Percentiles rank a stretch among this genome's conserved stretches.
These are phyloP conservation scores for Ceratosolen fusciceps DNA, from an alignment of 1,140 invertebrate genomes.

Conservation along the genomic window DNA sequence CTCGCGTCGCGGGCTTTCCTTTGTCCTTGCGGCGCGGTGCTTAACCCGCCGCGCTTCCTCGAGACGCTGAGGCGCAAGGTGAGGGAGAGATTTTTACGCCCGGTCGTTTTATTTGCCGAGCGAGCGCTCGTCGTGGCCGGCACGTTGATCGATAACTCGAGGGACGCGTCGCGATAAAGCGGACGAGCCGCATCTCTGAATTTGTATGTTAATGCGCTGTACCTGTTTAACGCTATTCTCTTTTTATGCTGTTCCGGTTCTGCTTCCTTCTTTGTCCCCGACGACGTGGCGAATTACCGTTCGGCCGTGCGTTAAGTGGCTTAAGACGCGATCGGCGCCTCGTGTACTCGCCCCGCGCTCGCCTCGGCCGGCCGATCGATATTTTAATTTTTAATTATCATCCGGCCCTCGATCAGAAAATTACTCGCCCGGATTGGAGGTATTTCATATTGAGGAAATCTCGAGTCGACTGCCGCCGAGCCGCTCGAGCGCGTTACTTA, in stretches of 20 bases:
- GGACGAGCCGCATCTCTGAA: constrained; percentile 30
- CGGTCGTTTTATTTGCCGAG: constrained; percentile 1
- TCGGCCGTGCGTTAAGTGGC: constrained; percentile 20
- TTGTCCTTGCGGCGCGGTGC: too few species aligned
- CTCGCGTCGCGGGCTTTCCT: too few species aligned
- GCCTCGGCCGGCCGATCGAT: background rate
- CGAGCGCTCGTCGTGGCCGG: background rate
- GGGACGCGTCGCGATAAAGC: constrained; percentile 27
- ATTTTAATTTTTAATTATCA: constrained; percentile 21
- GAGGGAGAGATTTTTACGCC: constrained; percentile 56
- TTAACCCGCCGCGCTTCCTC: background rate
- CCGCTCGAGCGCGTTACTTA: background rate
- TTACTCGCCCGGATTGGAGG: background rate
- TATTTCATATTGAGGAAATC: constrained; percentile 9
- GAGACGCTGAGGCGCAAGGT: background rate
- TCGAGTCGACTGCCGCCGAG: background rate
- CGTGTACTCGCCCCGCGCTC: background rate
- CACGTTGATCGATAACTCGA: constrained; percentile 43
- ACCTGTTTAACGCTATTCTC: constrained; percentile 27
- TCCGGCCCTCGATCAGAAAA: background rate
- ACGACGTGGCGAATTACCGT: constrained; percentile 12
- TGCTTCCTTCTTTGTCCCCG: constrained; percentile 13
- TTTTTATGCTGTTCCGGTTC: constrained; percentile 25
- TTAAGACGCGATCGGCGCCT: background rate
- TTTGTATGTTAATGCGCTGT: constrained; percentile 40